Base-by-base conservation (phyloP, 2,888 invertebrate genomes). In the Microchrysa polita region DNA sequence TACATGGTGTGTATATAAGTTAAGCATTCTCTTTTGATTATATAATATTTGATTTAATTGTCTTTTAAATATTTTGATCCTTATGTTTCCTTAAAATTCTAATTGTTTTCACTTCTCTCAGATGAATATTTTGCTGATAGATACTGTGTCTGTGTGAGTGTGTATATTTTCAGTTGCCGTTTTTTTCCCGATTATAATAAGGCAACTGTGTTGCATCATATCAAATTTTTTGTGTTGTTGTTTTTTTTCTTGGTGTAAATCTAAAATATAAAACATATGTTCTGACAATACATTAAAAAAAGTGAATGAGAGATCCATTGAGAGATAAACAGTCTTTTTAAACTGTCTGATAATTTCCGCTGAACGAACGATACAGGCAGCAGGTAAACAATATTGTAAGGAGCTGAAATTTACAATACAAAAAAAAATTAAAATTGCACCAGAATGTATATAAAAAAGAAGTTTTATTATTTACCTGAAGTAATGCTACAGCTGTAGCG, bases 351-450 rank as follows among this genome's bases (percentile, higher is more conserved):
- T 96, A 97, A 84, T 95, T 95, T 84, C 92, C 93, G 83, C 94
- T 93, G 83, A 98, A 95, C 79, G 95, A 94, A 81, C 95, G 91
- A 78, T 95, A 96, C 85, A 98, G 88, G 83, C 94, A 94, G 87
- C 97, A 97, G 40, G 97, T 95, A 84, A 96, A 96, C 77, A 95
- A 87, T 73, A 97, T 93, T 65, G 96, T 97, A 80, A 97, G 87
- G 67, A 97, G 87, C 94, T 94, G 88, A 77, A 90, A 81, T 67
- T 57, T 22, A 10, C 16, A 5, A 55, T 22, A 34, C 5, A n/a
- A 1, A 23, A 48, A 42, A 18, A 1, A 18, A 5, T 27, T 53
- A 75, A 14, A n/a, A n/a, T 67, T 9, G 52, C n/a, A n/a, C n/a
- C n/a, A 67, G 65, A 34, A 48, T 2, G 71, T 48, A 48, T 69